These are phyloP conservation scores for Caenorhabditis macrosperma DNA, from an alignment of 2,888 invertebrate genomes.

Conservation along the genomic window DNA sequence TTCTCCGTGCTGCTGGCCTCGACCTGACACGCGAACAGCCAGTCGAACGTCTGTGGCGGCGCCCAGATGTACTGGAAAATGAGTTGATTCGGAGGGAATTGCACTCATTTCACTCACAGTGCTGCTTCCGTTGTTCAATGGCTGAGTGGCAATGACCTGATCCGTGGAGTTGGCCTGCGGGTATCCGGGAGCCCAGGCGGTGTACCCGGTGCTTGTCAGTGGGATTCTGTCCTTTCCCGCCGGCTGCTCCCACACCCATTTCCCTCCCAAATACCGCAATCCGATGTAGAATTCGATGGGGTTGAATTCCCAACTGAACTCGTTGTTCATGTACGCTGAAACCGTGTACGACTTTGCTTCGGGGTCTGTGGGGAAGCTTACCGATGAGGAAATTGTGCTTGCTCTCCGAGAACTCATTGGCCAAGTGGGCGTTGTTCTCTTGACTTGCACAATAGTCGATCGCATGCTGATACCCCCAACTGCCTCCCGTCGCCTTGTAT, in stretches of 20 bases:
- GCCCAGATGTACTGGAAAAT: constrained; percentile 31
- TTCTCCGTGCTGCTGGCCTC: constrained; percentile 30
- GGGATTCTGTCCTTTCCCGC: neutral
- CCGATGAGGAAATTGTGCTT: constrained; percentile 20
- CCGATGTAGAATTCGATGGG: constrained; percentile 34
- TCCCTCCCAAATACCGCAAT: neutral
- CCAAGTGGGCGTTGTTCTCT: neutral
- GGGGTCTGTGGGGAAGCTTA: neutral
- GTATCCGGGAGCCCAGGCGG: constrained; percentile 37
- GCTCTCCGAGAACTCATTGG: constrained; percentile 12
- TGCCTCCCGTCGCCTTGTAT: constrained; percentile 23
- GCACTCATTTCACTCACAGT: neutral
- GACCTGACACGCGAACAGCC: constrained; percentile 24
- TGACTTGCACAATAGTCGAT: constrained; percentile 19
- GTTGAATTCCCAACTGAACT: neutral
- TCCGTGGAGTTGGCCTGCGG: constrained; percentile 29
- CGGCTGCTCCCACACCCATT: constrained; percentile 42
- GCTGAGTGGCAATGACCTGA: constrained; percentile 15
- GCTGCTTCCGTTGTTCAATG: neutral
- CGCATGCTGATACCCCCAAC: constrained; percentile 21
- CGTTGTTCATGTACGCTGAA: constrained; percentile 16
- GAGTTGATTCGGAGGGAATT: neutral
- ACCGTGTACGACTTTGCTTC: neutral
- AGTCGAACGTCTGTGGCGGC: constrained; percentile 17
- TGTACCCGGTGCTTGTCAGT: neutral